Percentiles rank a stretch among this genome's conserved stretches.
Conservation (phyloP, 2,797 vertebrate species). For the Chromis chromis region DNA sequence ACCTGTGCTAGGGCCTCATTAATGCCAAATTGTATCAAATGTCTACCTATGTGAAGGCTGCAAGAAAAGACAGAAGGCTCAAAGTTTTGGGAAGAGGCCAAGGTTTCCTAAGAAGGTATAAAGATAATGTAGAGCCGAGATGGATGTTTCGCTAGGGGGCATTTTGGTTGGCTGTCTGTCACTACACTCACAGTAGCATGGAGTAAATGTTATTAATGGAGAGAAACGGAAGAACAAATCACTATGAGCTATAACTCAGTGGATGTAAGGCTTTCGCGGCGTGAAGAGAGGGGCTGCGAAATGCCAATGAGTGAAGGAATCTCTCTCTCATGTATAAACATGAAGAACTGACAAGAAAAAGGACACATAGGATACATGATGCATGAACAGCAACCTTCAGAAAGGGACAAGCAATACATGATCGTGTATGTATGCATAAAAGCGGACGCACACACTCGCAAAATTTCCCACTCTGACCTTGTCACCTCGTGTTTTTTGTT, state of each 20-base stretch:
- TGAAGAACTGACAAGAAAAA: constrained; percentile 40
- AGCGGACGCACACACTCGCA: not conserved
- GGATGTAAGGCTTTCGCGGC: constrained; percentile 54
- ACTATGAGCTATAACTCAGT: constrained; percentile 67
- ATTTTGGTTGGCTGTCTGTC: constrained; percentile 70
- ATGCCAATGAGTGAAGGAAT: constrained; percentile 42
- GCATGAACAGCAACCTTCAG: constrained; percentile 25
- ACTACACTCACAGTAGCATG: constrained; percentile 58
- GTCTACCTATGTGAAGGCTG: constrained; percentile 30
- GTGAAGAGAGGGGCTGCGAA: constrained; percentile 49
- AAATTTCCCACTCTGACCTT: constrained; percentile 56
- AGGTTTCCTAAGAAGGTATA: constrained; percentile 51
- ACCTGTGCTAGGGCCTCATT: constrained; percentile 7
- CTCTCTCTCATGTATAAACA: constrained; percentile 41
- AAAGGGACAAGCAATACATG: constrained; percentile 31
- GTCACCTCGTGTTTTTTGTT: constrained; percentile 20
- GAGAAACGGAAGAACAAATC: constrained; percentile 67
- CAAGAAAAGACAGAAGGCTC: constrained; percentile 17
- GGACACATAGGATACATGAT: not conserved
- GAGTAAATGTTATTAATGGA: constrained; percentile 77
- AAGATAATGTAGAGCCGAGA: constrained; percentile 62
- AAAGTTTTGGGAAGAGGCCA: constrained; percentile 56
- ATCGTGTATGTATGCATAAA: constrained; percentile 15
- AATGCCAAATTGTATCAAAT: constrained; percentile 40
- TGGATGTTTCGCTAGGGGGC: constrained; percentile 66